Conservation (phyloP, 2,113 vertebrate species). For the Forbesichthys papilliferus region DNA sequence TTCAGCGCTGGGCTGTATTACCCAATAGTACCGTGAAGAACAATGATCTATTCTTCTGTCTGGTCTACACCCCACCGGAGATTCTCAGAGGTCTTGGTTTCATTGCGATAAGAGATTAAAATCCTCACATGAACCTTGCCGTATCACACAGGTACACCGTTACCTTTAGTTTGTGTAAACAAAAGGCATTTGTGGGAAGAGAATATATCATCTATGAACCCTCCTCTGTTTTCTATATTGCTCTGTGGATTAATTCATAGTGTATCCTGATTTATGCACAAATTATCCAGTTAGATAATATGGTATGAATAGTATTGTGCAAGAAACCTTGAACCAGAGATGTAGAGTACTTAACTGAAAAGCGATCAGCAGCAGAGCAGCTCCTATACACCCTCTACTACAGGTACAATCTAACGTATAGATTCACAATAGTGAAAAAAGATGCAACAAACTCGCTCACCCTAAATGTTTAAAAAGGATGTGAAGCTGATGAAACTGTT, state of each 20-base stretch:
- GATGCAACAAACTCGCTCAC: neutral
- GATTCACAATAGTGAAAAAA: neutral
- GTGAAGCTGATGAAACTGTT: constrained; percentile 25
- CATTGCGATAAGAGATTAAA: neutral
- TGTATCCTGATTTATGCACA: neutral
- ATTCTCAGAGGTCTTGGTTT: neutral
- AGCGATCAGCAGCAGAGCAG: neutral
- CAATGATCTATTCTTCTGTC: constrained; percentile 47
- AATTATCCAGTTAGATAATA: neutral
- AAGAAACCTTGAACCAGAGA: neutral
- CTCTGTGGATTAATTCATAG: neutral
- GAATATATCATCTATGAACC: neutral
- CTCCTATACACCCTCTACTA: neutral
- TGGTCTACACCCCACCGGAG: neutral
- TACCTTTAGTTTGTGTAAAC: neutral
- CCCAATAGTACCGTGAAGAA: neutral
- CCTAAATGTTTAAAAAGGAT: constrained; percentile 14
- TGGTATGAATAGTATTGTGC: neutral
- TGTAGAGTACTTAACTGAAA: neutral
- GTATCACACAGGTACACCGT: neutral
- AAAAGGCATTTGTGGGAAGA: neutral
- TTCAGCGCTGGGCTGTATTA: neutral
- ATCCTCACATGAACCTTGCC: neutral
- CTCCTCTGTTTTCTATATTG: neutral
- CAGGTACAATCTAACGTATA: neutral